Conservation (phyloP, 2,888 invertebrate species). For the Cryptophagus acutangulus region DNA sequence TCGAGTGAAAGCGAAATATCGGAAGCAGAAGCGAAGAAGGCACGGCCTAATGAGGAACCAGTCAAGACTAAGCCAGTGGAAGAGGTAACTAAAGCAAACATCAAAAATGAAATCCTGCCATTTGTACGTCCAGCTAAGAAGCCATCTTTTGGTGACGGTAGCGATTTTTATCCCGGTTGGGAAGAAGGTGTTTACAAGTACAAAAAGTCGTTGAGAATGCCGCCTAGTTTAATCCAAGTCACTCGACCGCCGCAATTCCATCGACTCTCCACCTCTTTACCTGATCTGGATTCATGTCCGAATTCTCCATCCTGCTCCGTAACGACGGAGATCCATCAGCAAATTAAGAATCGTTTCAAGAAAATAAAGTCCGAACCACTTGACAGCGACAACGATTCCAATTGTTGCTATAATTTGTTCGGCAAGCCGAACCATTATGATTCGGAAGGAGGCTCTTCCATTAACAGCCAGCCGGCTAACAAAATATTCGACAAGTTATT, state of each 20-base stretch:
- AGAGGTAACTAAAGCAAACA: constrained; percentile 11
- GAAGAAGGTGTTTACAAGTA: constrained; percentile 78
- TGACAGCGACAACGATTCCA: constrained; percentile 63
- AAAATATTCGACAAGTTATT: constrained; percentile 61
- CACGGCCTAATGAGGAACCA: constrained; percentile 8
- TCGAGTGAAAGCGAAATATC: constrained; percentile 40
- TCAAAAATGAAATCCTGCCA: constrained; percentile 10
- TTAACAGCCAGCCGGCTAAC: constrained; percentile 54
- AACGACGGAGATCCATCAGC: constrained; percentile 52
- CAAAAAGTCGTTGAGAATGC: constrained; percentile 77
- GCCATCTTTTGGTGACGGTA: constrained; percentile 65
- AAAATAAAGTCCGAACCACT: constrained; percentile 44
- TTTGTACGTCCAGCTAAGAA: constrained; percentile 48
- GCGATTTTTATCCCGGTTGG: constrained; percentile 74
- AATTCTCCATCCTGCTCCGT: constrained; percentile 65
- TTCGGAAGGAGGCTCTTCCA: constrained; percentile 65
- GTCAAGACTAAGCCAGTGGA: constrained; percentile 1
- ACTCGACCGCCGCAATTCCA: constrained; percentile 67
- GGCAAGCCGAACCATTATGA: constrained; percentile 58
- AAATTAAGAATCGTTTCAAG: constrained; percentile 30
- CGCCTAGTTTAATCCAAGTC: constrained; percentile 73
- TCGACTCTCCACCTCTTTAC: constrained; percentile 68
- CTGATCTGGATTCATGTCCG: constrained; percentile 71
- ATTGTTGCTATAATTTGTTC: constrained; percentile 55
- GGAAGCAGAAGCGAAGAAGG: constrained; percentile 41